Conservation (phyloP, 2,797 vertebrate genomes). For the Coilia nasus region DNA sequence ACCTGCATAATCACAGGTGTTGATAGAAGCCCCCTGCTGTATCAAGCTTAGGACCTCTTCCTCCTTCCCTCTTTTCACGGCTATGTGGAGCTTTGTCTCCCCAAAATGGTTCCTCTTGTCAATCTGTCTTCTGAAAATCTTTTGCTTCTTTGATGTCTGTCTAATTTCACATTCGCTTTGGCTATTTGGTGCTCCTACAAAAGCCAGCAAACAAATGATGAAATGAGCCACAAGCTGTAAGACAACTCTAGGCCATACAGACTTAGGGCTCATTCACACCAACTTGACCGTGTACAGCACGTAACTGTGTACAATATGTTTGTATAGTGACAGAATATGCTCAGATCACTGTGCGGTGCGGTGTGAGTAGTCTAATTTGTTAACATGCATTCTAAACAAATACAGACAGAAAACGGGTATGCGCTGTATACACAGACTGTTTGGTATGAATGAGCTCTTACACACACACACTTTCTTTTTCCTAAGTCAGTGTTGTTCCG, state of each 20-base stretch:
- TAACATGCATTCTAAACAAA: too few species aligned
- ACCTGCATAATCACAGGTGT: slow-evolving; percentile 55
- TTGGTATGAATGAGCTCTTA: too few species aligned
- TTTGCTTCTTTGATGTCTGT: neutral
- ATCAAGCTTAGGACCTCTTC: slow-evolving; percentile 47
- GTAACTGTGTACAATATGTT: too few species aligned
- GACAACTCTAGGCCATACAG: neutral
- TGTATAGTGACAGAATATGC: too few species aligned
- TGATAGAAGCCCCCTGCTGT: slow-evolving; percentile 44
- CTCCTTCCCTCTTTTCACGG: slow-evolving; percentile 47
- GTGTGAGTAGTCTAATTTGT: too few species aligned
- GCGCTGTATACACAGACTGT: too few species aligned
- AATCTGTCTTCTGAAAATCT: neutral
- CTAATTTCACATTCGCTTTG: neutral
- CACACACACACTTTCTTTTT: neutral
- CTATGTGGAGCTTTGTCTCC: slow-evolving; percentile 55
- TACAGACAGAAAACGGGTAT: too few species aligned
- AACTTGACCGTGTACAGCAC: too few species aligned
- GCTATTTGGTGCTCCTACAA: neutral
- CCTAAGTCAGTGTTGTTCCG: too few species aligned
- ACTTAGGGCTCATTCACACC: too few species aligned
- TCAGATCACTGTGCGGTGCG: too few species aligned
- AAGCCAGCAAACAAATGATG: neutral
- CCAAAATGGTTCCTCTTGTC: slow-evolving; percentile 48
- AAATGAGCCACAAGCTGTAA: neutral